A percentile compares a stretch with the other conserved stretches of the same genome.
Evolutionary conservation across 2,113 vertebrate genomes (phyloP).

Genomic region (Triplophysa siluroides): DNA sequence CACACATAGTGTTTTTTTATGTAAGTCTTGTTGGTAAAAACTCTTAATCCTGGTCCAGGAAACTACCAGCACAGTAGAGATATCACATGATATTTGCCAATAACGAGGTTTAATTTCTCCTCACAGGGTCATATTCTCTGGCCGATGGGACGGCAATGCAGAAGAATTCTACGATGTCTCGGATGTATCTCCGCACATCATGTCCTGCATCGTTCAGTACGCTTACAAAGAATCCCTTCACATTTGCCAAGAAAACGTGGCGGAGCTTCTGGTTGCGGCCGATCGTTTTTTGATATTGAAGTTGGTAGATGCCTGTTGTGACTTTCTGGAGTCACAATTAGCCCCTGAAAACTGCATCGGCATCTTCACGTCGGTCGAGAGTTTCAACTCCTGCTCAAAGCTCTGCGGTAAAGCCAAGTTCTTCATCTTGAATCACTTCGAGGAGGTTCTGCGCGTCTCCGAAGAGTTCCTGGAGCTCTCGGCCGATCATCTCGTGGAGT

Average conservation of each 20-base stretch:
- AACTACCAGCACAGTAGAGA: no score
- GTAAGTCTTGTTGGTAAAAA: not conserved
- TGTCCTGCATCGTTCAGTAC: slow-evolving; percentile 78
- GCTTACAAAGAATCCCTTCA: slow-evolving; percentile 74
- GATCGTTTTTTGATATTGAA: slow-evolving; percentile 76
- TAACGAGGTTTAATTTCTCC: slow-evolving; percentile 35
- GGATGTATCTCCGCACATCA: slow-evolving; percentile 73
- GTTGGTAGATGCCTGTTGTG: slow-evolving; percentile 70
- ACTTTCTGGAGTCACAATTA: slow-evolving; percentile 75
- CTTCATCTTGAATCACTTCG: slow-evolving; percentile 81
- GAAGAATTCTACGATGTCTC: slow-evolving; percentile 70
- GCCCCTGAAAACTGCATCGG: slow-evolving; percentile 78
- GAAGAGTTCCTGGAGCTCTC: slow-evolving; percentile 80
- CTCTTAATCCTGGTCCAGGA: not conserved
- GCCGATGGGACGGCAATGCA: slow-evolving; percentile 73
- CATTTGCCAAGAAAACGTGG: slow-evolving; percentile 71
- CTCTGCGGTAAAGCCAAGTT: slow-evolving; percentile 70
- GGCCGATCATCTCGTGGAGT: slow-evolving; percentile 65
- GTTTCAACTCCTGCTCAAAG: slow-evolving; percentile 63
- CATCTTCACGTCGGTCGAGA: slow-evolving; percentile 75
- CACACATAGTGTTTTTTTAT: not conserved
- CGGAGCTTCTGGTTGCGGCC: slow-evolving; percentile 72
- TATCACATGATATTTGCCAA: no score
- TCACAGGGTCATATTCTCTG: slow-evolving; percentile 77
- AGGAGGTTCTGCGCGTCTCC: slow-evolving; percentile 70